Conservation (phyloP, 1,140 invertebrate genomes). For the Eubasilissa regina region DNA sequence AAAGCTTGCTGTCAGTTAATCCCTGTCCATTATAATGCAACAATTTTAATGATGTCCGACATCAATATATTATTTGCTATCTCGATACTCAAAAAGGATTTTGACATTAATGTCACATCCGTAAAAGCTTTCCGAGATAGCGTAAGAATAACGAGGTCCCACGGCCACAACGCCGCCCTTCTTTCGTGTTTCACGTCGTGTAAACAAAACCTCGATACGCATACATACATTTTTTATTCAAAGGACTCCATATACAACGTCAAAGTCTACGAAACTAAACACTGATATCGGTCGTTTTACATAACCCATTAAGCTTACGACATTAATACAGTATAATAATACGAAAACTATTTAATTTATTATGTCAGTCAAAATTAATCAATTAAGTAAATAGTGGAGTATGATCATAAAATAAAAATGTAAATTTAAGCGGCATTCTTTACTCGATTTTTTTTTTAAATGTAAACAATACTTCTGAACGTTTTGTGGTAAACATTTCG, state of each 20-base stretch:
- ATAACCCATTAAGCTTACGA: not conserved
- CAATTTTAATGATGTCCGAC: slow-evolving; percentile 41
- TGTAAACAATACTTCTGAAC: too few species aligned
- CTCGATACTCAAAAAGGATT: slow-evolving; percentile 31
- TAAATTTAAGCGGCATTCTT: too few species aligned
- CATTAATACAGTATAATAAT: too few species aligned
- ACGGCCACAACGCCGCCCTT: not conserved
- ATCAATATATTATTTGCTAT: slow-evolving; percentile 47
- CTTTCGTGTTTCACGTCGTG: not conserved
- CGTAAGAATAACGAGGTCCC: slow-evolving; percentile 33
- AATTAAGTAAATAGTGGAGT: too few species aligned
- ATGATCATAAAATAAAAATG: too few species aligned
- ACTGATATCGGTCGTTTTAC: not conserved
- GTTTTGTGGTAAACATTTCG: too few species aligned
- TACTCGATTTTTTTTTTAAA: too few species aligned
- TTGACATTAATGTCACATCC: slow-evolving; percentile 44
- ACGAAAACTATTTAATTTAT: too few species aligned
- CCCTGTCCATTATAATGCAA: slow-evolving; percentile 33
- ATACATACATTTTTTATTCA: not conserved
- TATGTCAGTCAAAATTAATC: too few species aligned
- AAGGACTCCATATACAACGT: not conserved
- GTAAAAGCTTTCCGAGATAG: slow-evolving; percentile 45
- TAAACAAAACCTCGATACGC: slow-evolving; percentile 27
- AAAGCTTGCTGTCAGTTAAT: not conserved
- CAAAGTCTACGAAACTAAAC: not conserved